Conservation (phyloP, 2,888 invertebrate species). For the Pemphredon lugubris region DNA sequence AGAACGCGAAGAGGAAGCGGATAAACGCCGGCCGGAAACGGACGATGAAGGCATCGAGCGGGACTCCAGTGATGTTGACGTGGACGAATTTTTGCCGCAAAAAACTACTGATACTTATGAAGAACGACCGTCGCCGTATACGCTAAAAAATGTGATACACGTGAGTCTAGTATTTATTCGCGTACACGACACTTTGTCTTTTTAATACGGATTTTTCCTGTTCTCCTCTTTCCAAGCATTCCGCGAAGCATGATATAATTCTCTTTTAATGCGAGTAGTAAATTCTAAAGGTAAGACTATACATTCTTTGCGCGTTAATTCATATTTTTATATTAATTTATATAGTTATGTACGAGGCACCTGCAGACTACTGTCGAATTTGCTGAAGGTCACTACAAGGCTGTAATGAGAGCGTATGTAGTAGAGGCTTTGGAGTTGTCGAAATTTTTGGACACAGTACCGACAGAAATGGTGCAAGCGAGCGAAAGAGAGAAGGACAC, state of each 20-base stretch:
- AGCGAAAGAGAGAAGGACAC: constrained; percentile 80
- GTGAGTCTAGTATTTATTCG: constrained; percentile 80
- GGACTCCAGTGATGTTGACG: constrained; percentile 88
- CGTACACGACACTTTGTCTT: no score
- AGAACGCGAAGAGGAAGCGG: constrained; percentile 77
- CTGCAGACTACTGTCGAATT: constrained; percentile 82
- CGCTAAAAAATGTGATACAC: constrained; percentile 84
- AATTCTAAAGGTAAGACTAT: no score
- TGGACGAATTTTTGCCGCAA: constrained; percentile 67
- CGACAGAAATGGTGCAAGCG: constrained; percentile 82
- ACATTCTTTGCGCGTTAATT: no score
- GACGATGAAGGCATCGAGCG: constrained; percentile 96
- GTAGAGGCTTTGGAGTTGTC: constrained; percentile 95
- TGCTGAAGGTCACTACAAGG: constrained; percentile 92
- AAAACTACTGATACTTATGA: constrained; percentile 59
- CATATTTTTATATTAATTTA: constrained; percentile 25
- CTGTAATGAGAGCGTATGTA: constrained; percentile 95
- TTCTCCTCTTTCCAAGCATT: no score
- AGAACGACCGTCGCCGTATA: constrained; percentile 75
- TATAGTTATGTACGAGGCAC: constrained; percentile 83
- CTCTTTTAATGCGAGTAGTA: no score
- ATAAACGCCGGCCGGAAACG: constrained; percentile 84
- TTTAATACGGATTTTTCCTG: no score
- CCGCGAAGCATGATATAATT: no score
- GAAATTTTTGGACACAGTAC: constrained; percentile 93